Conservation (phyloP, 2,113 vertebrate species). For the Anseranas semipalmata region DNA sequence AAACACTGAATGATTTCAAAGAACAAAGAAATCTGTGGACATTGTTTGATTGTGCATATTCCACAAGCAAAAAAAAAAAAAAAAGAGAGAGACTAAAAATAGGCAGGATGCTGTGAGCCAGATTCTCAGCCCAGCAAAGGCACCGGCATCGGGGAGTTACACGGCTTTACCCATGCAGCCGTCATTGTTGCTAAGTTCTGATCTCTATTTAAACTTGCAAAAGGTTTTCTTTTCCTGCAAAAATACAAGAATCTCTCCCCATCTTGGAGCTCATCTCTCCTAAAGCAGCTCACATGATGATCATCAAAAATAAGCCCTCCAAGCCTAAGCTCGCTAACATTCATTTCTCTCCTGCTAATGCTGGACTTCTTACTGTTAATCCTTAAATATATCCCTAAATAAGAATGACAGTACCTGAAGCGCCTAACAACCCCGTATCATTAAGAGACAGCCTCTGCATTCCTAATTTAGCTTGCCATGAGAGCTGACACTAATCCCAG, state of each 20-base stretch:
- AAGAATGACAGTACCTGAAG: constrained; percentile 69
- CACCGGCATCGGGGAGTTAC: background rate
- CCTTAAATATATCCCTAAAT: constrained; percentile 68
- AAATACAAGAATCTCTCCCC: background rate
- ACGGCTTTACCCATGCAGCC: background rate
- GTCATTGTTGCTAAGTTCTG: constrained; percentile 28
- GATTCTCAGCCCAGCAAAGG: constrained; percentile 5
- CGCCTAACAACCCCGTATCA: constrained; percentile 50
- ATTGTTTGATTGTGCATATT: constrained; percentile 17
- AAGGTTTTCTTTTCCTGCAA: constrained; percentile 33
- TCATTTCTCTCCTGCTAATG: constrained; percentile 61
- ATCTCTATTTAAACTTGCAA: constrained; percentile 51
- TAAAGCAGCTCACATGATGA: constrained; percentile 63
- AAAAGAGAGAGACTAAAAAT: constrained; percentile 24
- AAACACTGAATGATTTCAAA: constrained; percentile 8
- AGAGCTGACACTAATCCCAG: constrained; percentile 69
- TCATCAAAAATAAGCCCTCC: constrained; percentile 68
- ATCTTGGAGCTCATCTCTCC: constrained; percentile 55
- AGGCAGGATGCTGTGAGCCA: constrained; percentile 23
- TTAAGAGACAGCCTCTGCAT: constrained; percentile 64
- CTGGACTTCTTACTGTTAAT: constrained; percentile 70
- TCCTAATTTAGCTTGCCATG: constrained; percentile 55
- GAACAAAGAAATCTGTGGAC: constrained; percentile 42
- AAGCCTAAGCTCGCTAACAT: constrained; percentile 65
- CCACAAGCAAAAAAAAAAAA: background rate